Conservation (phyloP, 2,797 vertebrate genomes). For the Diglossa cyanea region DNA sequence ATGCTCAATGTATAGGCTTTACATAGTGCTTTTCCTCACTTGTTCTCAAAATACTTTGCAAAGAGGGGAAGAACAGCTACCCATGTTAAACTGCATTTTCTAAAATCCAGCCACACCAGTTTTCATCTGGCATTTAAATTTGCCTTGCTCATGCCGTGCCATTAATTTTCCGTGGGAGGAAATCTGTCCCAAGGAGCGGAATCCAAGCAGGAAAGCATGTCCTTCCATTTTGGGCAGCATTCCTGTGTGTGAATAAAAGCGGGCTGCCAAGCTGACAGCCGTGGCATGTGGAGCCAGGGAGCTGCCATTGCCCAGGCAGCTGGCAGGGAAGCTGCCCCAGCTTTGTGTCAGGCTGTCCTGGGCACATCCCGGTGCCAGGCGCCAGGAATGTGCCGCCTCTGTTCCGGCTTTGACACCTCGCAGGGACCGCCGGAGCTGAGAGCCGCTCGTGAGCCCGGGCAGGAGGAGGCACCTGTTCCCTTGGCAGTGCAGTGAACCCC, state of each 20-base stretch:
- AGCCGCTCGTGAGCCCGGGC: background rate
- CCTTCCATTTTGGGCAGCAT: background rate
- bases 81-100: background rate
- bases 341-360: background rate
- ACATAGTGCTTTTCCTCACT: background rate
- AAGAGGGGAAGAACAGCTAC: background rate
- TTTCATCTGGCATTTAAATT: background rate
- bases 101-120: background rate
- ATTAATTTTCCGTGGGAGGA: background rate
- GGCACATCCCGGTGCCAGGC: background rate
- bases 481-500: background rate
- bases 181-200: background rate
- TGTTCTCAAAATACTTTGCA: background rate
- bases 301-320: background rate
- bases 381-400: background rate
- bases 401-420: background rate
- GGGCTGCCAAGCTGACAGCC: slow-evolving; percentile 19
- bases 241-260: background rate
- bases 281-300: background rate
- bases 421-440: rapidly evolving
- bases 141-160: background rate
- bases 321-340: background rate
- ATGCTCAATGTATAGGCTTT: background rate
- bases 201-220: background rate
- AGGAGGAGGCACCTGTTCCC: background rate